Conservation (phyloP, 1,140 invertebrate genomes). For the Leptopilina boulardi region DNA sequence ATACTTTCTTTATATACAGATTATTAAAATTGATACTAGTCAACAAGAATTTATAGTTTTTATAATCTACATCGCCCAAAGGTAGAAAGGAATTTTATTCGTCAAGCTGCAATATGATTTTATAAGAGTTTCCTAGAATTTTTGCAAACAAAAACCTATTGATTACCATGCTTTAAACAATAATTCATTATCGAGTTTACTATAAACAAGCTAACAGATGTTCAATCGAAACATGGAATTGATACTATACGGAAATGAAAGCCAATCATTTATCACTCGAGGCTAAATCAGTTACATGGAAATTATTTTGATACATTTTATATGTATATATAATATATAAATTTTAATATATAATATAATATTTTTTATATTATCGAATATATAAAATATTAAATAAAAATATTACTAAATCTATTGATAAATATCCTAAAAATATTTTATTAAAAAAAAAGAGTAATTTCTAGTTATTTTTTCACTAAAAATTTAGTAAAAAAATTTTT, state of each 20-base stretch:
- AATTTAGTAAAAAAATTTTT: no score
- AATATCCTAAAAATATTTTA: no score
- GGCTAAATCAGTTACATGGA: neutral
- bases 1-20: neutral
- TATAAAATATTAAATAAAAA: no score
- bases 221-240: constrained; percentile 7
- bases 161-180: constrained; percentile 8
- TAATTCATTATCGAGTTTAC: neutral
- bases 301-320: neutral
- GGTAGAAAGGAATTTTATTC: constrained; percentile 11
- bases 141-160: neutral
- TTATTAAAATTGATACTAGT: constrained; percentile 11
- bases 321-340: no score
- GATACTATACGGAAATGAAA: constrained; percentile 7
- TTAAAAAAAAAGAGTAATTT: no score
- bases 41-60: neutral
- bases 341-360: no score
- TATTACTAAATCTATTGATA: no score
- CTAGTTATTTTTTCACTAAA: no score
- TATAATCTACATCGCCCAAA: neutral
- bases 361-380: no score
- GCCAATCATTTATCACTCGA: neutral
- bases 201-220: neutral
- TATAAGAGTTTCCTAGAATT: neutral
- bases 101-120: no score